Evolutionary conservation across 2,113 vertebrate species (phyloP).

Genomic region (Antechinus flavipes): DNA sequence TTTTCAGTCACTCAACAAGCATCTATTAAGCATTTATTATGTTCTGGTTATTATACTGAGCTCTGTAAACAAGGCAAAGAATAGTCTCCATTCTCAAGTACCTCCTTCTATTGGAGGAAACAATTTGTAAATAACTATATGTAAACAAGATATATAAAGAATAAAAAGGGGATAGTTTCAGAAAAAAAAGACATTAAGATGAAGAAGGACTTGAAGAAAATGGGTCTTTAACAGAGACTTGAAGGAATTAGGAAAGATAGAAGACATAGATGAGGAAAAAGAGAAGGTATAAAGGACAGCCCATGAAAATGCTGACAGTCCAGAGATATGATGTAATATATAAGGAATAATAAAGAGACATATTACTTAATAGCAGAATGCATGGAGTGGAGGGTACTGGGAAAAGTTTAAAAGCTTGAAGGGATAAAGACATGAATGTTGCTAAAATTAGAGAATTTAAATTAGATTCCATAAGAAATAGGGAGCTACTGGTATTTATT

Average conservation of each 20-base stretch:
- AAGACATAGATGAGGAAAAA: neutral
- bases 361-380: neutral
- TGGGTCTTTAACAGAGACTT: neutral
- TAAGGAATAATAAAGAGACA: neutral
- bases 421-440: neutral
- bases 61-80: neutral
- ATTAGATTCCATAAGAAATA: neutral
- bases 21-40: neutral
- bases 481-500: neutral
- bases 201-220: neutral
- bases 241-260: neutral
- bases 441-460: neutral
- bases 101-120: neutral
- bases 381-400: neutral
- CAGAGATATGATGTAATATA: neutral
- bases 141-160: neutral
- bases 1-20: neutral
- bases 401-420: neutral
- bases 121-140: neutral
- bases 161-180: neutral
- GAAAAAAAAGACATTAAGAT: neutral
- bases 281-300: neutral
- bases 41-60: neutral
- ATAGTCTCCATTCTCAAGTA: neutral
- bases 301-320: neutral